Evolutionary conservation across 2,113 vertebrate genomes (phyloP), one percentile per base, ranked within the genome.

Genomic region (Eclectus roratus): DNA sequence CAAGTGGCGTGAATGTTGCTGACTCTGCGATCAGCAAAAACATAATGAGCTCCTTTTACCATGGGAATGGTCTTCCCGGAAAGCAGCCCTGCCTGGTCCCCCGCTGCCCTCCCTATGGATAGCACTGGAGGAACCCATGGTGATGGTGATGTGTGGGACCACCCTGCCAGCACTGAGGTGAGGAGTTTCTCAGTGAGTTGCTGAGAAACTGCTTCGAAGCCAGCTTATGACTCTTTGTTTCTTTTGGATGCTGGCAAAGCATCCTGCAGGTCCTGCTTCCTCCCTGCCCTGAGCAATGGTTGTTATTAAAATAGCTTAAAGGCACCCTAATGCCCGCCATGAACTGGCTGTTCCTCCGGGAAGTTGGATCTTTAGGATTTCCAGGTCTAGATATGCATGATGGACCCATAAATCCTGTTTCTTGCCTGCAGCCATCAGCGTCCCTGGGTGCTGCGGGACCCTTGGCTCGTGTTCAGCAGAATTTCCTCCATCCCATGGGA

Each of bases 21-120:
- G 96, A 96, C 91, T 95, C 66, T 19, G 93, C 86, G 23, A 89
- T 87, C 90, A 64, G 90, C 69, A 44, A 24, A 90, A 66, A 3
- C 73, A 17, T 86, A 95, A 95, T 17, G 89, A 93, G 85, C 88
- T 89, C 61, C 63, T 92, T 91, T 61, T 52, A 13, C 74, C 89
- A 41, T 1, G 91, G 78, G 41, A 87, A 83, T 4, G 17, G 58
- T 31, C 65, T 89, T 91, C 91, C 93, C 37, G 27, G 93, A 94
- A 89, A 81, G 80, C 77, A 17, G 73, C 73, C 1, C 7, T 47
- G 52, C 74, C 44, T 4, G 1, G 14, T 53, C 25, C 60, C 53
- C 71, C 1, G 0, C 80, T 12, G 18, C 92, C 80, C 91, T 79
- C 80, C 66, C 69, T 25, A 23, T 17, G 1, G 2, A 29, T 0